Percentiles rank a stretch among this genome's conserved stretches.
phyloP scores from a whole-genome alignment of 2,797 vertebrate genomes.

The Chaetodon trifasciatus region DNA sequence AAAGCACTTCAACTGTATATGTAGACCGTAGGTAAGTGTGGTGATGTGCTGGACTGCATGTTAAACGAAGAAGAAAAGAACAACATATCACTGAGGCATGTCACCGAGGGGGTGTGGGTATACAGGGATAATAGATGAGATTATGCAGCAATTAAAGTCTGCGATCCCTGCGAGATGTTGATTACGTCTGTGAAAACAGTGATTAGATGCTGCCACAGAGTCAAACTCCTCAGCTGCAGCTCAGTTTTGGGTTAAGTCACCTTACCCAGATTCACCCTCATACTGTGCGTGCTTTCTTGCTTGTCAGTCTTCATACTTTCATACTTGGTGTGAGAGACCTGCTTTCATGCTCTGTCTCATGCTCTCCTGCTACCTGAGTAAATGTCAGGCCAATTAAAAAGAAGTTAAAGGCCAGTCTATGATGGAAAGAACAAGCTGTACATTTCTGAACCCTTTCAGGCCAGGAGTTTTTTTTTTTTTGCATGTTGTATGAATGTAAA shows the following conservation, averaged over 20 bases:
- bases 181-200: slow-evolving; percentile 19
- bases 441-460: background rate
- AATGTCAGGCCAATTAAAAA: slow-evolving; percentile 51
- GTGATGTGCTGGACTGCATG: background rate
- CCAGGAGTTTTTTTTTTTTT: background rate
- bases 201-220: slow-evolving; percentile 14
- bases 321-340: slow-evolving; percentile 17
- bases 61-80: background rate
- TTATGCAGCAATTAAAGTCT: slow-evolving; percentile 21
- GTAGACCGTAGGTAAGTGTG: background rate
- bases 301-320: slow-evolving; percentile 2
- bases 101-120: background rate
- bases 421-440: slow-evolving; percentile 1
- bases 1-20: background rate
- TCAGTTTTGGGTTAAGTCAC: background rate
- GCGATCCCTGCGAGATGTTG: slow-evolving; percentile 7
- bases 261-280: background rate
- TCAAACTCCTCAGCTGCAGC: background rate
- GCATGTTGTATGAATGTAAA: background rate
- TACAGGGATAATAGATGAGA: background rate
- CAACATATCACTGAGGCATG: background rate
- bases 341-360: background rate
- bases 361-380: slow-evolving; percentile 9
- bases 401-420: background rate
- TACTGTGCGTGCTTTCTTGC: background rate